A percentile compares a stretch with the other conserved stretches of the same genome.
These are phyloP conservation scores for Zaprionus camerounensis DNA, from an alignment of 1,140 invertebrate genomes.

Conservation along the genomic window DNA sequence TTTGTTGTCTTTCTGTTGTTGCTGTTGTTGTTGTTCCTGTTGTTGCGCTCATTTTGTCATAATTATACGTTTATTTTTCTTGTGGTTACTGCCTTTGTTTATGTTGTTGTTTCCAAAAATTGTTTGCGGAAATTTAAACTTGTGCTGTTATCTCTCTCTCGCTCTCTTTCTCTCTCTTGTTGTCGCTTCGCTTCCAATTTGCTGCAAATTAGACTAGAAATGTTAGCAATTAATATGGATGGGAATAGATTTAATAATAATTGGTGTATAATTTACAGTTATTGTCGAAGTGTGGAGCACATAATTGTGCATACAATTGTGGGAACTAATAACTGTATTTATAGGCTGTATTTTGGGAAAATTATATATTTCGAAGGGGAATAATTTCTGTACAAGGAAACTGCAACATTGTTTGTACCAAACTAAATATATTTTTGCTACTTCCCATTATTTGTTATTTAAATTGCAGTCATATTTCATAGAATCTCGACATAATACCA, in stretches of 20 bases:
- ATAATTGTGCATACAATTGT: conserved; percentile 3
- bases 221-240: conserved; percentile 35
- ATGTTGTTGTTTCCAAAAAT: conserved; percentile 26
- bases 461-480: neutral
- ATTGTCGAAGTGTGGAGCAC: neutral
- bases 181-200: conserved; percentile 52
- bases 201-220: conserved; percentile 57
- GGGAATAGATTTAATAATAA: conserved; percentile 42
- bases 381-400: neutral
- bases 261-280: conserved; percentile 32
- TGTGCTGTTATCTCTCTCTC: conserved; percentile 20
- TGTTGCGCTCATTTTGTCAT: conserved; percentile 67
- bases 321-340: conserved; percentile 6
- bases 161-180: conserved; percentile 15
- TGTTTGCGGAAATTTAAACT: conserved; percentile 26
- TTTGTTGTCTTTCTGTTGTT: conserved; percentile 37
- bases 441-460: neutral
- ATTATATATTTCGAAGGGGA: neutral
- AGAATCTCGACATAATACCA: neutral
- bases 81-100: conserved; percentile 57
- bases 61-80: conserved; percentile 72
- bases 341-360: neutral
- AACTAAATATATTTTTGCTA: neutral
- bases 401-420: neutral
- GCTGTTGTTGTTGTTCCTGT: conserved; percentile 30